These are phyloP conservation scores for Eupithecia tripunctaria DNA, from an alignment of 2,888 invertebrate genomes.

Conservation along the genomic window DNA sequence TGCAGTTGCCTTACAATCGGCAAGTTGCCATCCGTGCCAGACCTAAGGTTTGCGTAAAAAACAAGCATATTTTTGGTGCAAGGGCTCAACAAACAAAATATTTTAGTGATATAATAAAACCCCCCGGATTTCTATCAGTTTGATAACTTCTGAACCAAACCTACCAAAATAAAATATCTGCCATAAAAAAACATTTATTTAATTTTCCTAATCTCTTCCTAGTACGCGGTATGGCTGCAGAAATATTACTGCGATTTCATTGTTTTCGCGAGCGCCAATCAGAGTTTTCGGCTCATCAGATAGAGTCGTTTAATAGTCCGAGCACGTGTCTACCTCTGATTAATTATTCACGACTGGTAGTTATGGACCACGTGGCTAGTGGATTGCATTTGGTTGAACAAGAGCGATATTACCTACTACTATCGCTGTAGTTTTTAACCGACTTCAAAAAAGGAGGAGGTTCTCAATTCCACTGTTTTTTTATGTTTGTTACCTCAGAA, in stretches of 20 bases:
- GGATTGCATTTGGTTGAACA: neutral
- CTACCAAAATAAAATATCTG: neutral
- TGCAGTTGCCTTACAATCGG: no score
- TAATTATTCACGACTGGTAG: slow-evolving; percentile 35
- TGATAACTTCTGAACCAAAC: neutral
- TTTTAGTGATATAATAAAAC: neutral
- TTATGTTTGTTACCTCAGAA: no score
- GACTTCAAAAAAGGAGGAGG: no score
- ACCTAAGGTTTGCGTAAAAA: neutral
- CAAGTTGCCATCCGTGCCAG: no score
- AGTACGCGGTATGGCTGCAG: slow-evolving; percentile 20
- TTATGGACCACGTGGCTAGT: slow-evolving; percentile 29
- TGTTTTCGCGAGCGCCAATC: slow-evolving; percentile 35
- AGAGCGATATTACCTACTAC: neutral
- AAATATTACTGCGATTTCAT: slow-evolving; percentile 30
- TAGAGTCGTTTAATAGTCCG: slow-evolving; percentile 20
- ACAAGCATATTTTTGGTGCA: neutral
- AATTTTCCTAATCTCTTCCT: slow-evolving; percentile 24
- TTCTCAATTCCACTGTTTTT: no score
- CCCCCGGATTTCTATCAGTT: neutral
- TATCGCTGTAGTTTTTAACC: no score
- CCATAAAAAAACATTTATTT: neutral
- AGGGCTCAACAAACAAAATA: neutral
- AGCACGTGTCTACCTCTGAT: slow-evolving; percentile 26
- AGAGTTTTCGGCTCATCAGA: slow-evolving; percentile 33